Base-by-base conservation (phyloP, 2,797 vertebrate species). In the Apodemus agrarius region DNA sequence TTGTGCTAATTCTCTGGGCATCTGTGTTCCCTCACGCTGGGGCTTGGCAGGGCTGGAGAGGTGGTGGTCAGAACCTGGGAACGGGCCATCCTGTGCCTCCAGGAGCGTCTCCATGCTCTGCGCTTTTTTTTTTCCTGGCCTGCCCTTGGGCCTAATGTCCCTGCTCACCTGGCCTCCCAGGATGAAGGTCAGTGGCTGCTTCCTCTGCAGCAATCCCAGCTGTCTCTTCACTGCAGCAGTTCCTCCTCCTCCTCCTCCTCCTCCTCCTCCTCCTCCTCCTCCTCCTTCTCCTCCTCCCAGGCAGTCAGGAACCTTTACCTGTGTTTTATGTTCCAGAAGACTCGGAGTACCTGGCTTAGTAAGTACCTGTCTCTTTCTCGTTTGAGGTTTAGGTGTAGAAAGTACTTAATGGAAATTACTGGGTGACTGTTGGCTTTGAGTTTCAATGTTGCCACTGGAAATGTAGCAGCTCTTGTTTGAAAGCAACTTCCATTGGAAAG, bases 361-460 rank as follows among this genome's bases (percentile, higher is more conserved):
- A 83, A 93, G 87, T 91, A 83, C 34, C 49, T 37, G 16, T 79
- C 86, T 94, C n/a, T n/a, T n/a, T n/a, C n/a, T n/a, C n/a, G n/a
- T 78, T 84, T 72, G 40, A 86, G 75, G 34, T 89, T 69, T 49
- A 59, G 72, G 63, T 65, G 59, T 43, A 34, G 82, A 46, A 94
- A 80, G 29, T 34, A 40, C 78, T 78, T 79, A 43, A 78, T 31
- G 52, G 69, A 86, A 83, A 76, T 65, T 67, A 54, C 26, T 61
- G 57, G 37, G 0, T 57, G 72, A 74, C 9, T 69, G 7, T 75
- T 87, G 65, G 40, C 49, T 57, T 13, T 69, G 76, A n/a, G 63
- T 63, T 59, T 84, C 63, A 85, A 31, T 37, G 89, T 87, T 91
- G 54, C 65, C 52, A 94, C 34, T 94, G 93, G 46, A 69, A 74